A percentile compares a stretch with the other conserved stretches of the same genome.
These are phyloP conservation scores for Pristionchus japonicus DNA, from an alignment of 2,888 invertebrate species.

Conservation along the genomic window DNA sequence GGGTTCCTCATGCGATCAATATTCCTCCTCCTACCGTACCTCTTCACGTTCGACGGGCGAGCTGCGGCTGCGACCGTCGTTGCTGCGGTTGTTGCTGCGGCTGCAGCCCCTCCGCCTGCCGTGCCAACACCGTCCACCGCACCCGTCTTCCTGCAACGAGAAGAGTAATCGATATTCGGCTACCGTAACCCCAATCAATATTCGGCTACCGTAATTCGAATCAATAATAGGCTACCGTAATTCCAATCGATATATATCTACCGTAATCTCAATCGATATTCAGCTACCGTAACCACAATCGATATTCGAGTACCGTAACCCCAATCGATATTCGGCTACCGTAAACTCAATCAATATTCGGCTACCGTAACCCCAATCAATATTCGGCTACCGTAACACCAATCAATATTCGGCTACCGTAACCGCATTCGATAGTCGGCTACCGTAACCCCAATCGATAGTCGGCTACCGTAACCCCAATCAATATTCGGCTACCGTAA, in stretches of 20 bases:
- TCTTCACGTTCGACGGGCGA: constrained; percentile 37
- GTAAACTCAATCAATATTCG: background rate
- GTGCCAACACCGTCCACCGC: constrained; percentile 26
- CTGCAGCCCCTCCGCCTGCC: background rate
- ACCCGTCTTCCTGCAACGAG: constrained; percentile 31
- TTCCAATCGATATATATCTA: too few species aligned
- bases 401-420: too few species aligned
- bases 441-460: background rate
- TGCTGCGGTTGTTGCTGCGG: background rate
- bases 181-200: too few species aligned
- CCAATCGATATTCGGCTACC: background rate
- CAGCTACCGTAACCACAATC: background rate
- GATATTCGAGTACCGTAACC: background rate
- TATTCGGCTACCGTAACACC: too few species aligned
- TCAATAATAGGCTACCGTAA: too few species aligned
- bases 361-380: too few species aligned
- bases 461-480: background rate
- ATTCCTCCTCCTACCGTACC: background rate
- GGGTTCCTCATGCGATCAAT: background rate
- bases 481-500: background rate
- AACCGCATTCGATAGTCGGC: too few species aligned
- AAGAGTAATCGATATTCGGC: too few species aligned
- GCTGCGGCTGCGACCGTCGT: background rate
- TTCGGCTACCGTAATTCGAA: too few species aligned
- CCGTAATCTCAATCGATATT: background rate